Evolutionary conservation across 2,888 invertebrate species (phyloP), one percentile per base, ranked within the genome.

Genomic region (Tipula helvola): DNA sequence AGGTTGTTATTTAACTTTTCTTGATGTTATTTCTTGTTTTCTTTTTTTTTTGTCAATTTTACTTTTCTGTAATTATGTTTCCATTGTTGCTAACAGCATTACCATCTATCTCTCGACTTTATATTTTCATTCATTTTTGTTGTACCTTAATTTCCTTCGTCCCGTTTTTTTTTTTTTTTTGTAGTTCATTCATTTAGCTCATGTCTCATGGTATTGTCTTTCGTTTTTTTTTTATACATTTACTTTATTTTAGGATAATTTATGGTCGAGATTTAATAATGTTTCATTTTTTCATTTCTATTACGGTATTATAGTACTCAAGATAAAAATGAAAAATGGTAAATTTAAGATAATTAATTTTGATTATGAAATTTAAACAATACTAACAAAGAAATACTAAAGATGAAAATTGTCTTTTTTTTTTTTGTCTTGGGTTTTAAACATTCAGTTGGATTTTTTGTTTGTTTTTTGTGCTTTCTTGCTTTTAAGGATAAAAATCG

Each of bases 61-160:
- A 71, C 71, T 71, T 71, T 71, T 71, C 71, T 71, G 71, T 71
- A 71, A 71, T 71, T 71, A 71, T 71, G 71, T 71, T 71, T 71
- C 71, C 71, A 71, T 71, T 71, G 71, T 71, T 71, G 71, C 71
- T 71, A 71, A 71, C 71, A 71, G 71, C 28, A 71, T 71, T 71
- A 71, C 71, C 71, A 71, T 71, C 71, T 71, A 71, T 71, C 71
- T 28, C 71, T 71, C 71, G 71, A 28, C 71, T 71, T 71, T 71
- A 28, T 71, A 18, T 71, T 71, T 71, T 71, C 71, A 71, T 71
- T 71, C 28, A 2, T 52, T 52, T 13, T 52, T 18, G 18, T 10
- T 71, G 10, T 71, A 71, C 71, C 71, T 71, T 71, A 71, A 71
- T 71, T 71, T 71, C 71, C 71, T 10, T 71, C 71, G 8, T 71